Conservation (phyloP, 2,888 invertebrate genomes). For the Agonopterix alstromeriana region DNA sequence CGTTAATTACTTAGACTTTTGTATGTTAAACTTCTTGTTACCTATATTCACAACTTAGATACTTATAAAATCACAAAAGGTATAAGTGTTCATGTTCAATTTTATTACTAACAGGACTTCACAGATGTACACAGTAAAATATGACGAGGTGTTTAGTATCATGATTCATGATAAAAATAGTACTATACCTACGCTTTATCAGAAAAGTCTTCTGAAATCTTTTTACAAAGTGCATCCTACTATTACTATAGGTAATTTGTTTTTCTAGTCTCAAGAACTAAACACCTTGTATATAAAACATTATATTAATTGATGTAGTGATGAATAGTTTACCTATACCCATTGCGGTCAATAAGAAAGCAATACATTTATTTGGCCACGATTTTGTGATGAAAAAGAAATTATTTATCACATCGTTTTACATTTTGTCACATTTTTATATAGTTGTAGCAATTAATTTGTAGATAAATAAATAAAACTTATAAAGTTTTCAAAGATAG, state of each 20-base stretch:
- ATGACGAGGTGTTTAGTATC: not conserved
- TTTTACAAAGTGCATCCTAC: no score
- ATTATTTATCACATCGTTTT: slow-evolving; percentile 10
- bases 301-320: no score
- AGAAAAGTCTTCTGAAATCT: no score
- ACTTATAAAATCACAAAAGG: not conserved
- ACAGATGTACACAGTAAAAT: not conserved
- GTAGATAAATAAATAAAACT: slow-evolving; percentile 1
- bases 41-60: not conserved
- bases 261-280: no score
- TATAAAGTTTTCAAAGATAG: no score
- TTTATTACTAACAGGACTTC: not conserved
- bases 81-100: slow-evolving; percentile 2
- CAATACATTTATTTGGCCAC: not conserved
- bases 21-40: slow-evolving; percentile 1
- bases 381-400: not conserved
- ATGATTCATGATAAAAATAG: not conserved
- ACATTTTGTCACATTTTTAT: slow-evolving; percentile 26
- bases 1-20: slow-evolving; percentile 7
- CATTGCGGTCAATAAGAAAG: no score
- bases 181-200: no score
- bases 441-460: slow-evolving; percentile 18
- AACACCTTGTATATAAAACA: no score
- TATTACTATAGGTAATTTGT: no score
- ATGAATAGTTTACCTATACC: no score